A percentile compares a stretch with the other conserved stretches of the same genome.
phyloP scores from a whole-genome alignment of 2,113 vertebrate genomes.

The Cynopterus brachyotis region DNA sequence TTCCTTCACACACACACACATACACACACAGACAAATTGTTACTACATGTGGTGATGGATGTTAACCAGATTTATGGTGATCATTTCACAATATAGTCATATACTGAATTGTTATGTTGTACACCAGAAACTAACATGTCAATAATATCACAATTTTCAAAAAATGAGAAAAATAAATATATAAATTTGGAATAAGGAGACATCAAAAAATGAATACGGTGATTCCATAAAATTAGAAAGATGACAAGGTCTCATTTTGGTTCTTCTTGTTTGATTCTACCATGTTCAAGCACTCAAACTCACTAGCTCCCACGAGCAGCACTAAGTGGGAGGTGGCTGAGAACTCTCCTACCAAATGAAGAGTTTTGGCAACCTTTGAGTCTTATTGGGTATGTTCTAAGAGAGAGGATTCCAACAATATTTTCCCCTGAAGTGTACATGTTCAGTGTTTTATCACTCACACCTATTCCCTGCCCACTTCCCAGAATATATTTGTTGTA shows the following conservation, averaged over 20 bases:
- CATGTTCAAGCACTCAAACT: not conserved
- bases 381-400: not conserved
- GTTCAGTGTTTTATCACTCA: not conserved
- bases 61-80: not conserved
- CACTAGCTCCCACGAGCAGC: not conserved
- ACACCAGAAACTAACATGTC: not conserved
- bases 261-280: conserved; percentile 28
- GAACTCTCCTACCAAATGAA: not conserved
- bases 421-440: not conserved
- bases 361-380: not conserved
- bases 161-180: not conserved
- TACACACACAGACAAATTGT: not conserved
- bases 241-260: conserved; percentile 16
- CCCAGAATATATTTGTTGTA: not conserved
- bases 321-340: not conserved
- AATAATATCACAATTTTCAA: not conserved
- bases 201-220: not conserved
- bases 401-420: not conserved
- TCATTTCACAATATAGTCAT: not conserved
- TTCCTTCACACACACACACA: not conserved
- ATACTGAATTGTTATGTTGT: not conserved
- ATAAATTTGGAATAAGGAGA: not conserved
- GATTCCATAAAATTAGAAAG: conserved; percentile 43
- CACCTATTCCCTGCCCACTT: not conserved
- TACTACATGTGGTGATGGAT: not conserved